Evolutionary conservation across 2,797 vertebrate genomes (phyloP).

Genomic region (Argentina silus): DNA sequence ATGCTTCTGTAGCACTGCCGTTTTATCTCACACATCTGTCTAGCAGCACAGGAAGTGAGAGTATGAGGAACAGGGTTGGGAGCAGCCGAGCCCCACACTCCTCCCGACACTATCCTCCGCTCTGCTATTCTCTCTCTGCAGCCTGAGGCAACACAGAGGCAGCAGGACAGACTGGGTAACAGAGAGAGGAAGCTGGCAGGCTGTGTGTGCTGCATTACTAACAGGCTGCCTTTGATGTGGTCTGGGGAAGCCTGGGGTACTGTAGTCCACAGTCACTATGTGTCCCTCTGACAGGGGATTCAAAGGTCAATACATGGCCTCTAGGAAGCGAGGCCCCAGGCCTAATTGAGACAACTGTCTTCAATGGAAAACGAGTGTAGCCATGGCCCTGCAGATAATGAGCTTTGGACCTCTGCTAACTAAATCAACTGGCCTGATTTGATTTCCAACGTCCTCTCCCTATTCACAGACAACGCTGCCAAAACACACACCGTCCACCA

Average conservation of each 20-base stretch:
- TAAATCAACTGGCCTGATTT: constrained; percentile 17
- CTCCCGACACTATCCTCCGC: constrained; percentile 5
- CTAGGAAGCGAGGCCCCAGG: neutral
- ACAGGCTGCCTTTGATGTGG: constrained; percentile 50
- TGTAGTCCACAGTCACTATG: neutral
- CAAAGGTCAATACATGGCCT: neutral
- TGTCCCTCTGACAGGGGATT: neutral
- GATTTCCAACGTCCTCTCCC: constrained; percentile 15
- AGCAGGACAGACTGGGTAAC: constrained; percentile 1
- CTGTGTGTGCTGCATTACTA: constrained; percentile 33
- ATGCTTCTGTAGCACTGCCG: neutral
- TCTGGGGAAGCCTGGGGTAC: neutral
- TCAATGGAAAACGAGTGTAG: constrained; percentile 19
- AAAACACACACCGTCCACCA: constrained; percentile 72
- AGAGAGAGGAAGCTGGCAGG: constrained; percentile 19
- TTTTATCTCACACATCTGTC: constrained; percentile 17
- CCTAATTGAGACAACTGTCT: neutral
- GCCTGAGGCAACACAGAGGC: neutral
- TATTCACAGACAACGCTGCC: constrained; percentile 72
- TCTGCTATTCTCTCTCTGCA: neutral
- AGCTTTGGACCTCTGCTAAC: constrained; percentile 6
- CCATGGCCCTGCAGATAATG: constrained; percentile 6
- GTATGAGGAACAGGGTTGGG: constrained; percentile 18
- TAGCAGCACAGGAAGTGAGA: constrained; percentile 16
- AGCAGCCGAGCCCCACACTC: constrained; percentile 3